These are phyloP conservation scores for Acrocephalus arundinaceus DNA, from an alignment of 2,113 vertebrate species.

Conservation along the genomic window DNA sequence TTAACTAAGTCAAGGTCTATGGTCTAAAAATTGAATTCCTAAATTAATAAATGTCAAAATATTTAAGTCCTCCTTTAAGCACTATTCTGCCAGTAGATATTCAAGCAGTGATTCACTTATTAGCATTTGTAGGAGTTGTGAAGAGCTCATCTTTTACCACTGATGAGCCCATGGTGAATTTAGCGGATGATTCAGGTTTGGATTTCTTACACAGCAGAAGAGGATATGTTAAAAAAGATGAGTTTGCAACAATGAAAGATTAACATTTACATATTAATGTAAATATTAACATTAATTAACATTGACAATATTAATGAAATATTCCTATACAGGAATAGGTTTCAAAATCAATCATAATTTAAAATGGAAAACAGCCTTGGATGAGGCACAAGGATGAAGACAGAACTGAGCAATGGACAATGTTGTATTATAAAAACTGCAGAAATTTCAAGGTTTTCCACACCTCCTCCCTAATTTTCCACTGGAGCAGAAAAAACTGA, in stretches of 20 bases:
- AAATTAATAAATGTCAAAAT: background rate
- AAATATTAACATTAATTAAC: too few species aligned
- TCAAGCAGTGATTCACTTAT: background rate
- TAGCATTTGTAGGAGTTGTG: background rate
- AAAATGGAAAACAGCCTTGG: background rate
- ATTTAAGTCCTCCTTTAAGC: background rate
- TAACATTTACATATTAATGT: background rate
- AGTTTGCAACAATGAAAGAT: background rate
- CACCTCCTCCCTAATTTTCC: background rate
- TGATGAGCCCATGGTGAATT: background rate
- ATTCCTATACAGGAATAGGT: background rate
- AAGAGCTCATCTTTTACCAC: background rate
- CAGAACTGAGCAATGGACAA: background rate
- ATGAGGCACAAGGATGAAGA: background rate
- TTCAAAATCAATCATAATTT: background rate
- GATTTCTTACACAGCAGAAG: background rate
- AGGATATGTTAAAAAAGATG: background rate
- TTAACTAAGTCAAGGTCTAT: background rate
- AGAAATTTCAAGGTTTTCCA: background rate
- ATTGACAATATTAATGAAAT: too few species aligned
- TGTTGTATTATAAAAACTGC: background rate
- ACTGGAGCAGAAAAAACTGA: background rate
- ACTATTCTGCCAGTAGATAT: background rate
- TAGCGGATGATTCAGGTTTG: background rate
- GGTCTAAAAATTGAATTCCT: background rate